phyloP scores from a whole-genome alignment of 2,113 vertebrate species.

The Scalopus aquaticus region DNA sequence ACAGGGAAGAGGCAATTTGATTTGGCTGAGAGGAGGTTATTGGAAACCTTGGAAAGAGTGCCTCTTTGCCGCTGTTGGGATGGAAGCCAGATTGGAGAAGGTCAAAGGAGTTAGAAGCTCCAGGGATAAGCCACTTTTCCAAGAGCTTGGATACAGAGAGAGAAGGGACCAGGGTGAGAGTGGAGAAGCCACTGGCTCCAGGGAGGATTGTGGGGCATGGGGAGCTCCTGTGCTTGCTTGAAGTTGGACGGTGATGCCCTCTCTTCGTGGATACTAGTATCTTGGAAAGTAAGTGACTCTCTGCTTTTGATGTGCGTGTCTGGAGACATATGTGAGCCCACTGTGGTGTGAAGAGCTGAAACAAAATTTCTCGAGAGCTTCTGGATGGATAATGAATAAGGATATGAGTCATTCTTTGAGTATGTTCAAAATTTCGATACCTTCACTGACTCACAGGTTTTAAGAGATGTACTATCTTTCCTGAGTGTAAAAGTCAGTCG shows the following conservation, averaged over 20 bases:
- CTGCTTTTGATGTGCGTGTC: background rate
- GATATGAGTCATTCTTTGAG: background rate
- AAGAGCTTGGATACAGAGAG: background rate
- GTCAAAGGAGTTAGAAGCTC: background rate
- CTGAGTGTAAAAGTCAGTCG: background rate
- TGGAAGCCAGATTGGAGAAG: constrained; percentile 35
- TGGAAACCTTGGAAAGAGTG: constrained; percentile 32
- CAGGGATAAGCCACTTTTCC: background rate
- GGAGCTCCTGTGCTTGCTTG: background rate
- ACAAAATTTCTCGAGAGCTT: background rate
- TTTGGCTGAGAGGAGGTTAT: constrained; percentile 33
- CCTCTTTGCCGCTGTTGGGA: background rate
- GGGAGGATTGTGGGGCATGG: background rate
- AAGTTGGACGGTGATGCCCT: background rate
- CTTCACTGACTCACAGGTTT: background rate
- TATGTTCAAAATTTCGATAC: background rate
- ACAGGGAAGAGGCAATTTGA: background rate
- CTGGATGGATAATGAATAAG: background rate
- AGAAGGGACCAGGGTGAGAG: background rate
- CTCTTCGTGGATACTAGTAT: background rate
- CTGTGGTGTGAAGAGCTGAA: background rate
- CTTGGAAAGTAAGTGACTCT: constrained; percentile 20
- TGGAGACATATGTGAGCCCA: background rate
- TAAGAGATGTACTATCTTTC: background rate
- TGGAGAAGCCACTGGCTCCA: background rate